Base-by-base conservation (phyloP, 1,140 invertebrate genomes). In the Samia ricini region DNA sequence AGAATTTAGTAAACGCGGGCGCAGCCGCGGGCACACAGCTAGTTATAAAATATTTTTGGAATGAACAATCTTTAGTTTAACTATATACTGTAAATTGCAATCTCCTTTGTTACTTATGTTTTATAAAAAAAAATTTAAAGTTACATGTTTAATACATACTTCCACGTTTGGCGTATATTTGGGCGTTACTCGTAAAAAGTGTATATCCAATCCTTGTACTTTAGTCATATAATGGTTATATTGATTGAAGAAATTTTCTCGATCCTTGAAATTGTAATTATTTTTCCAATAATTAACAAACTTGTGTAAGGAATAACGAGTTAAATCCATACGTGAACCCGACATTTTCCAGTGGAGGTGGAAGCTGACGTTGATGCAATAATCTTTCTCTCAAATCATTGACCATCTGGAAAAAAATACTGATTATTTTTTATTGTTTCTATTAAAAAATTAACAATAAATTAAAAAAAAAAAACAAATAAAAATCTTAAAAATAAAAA, bases 251-350 rank as follows among this genome's bases (percentile, higher is more conserved):
- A 89, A 92, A 2, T 81, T 76, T 82, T 97, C 94, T 29, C 95
- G 90, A 66, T 94, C 84, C 59, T 81, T 89, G 93, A 96, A 98
- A 52, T 90, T 81, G 81, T 96, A 98, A 24, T 93, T 91, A 22
- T 93, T 94, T 19, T 91, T 81, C 96, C 95, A 95, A 81, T 95
- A 95, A 57, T 94, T 89, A 5, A 96, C 71, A 4, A n/a, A 97
- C 88, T 68, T 92, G 89, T 10, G 91, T 88, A 7, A 97, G 79
- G 69, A 93, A 93, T 12, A 94, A 88, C 0, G 93, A 80, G 82
- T 90, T 91, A 63, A 91, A 91, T 2, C 90, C 90, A 42, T 91
- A 91, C 24, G 74, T 74, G 60, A 89, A 97, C 15, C 92, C 92
- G 2, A 92, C 76, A 18, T 92, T 93, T 88, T 96, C 93, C 15